Evolutionary conservation across 2,797 vertebrate genomes (phyloP), one percentile per base, ranked within the genome.

Genomic region (Myripristis jacobus): DNA sequence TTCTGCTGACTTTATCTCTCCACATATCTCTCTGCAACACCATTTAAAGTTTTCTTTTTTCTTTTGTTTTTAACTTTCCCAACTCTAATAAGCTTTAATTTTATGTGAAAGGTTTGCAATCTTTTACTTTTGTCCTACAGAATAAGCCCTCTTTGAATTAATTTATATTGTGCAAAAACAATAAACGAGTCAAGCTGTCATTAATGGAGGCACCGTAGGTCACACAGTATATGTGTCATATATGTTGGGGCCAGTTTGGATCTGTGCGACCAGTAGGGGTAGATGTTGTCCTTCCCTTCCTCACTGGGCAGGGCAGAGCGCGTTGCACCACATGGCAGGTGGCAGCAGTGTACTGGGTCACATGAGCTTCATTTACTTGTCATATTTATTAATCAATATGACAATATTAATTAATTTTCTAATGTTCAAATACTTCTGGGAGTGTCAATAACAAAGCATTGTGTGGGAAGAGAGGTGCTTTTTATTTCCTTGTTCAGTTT

Each of bases 181-280:
- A 38, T 4, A 38, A 38, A 38, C 9, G 1, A 38, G 3, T 11
- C 36, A 38, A 38, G 13, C 36, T 38, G 9, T 11, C 36, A 9
- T 38, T 38, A 3, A 38, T 11, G 36, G 13, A 38, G 41, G 41
- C 41, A 43, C 41, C 5, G 22, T 13, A 60, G 56, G 18, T 51
- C 18, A n/a, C 12, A 11, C 4, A 53, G 12, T 24, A 15, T 27
- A 10, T 18, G 18, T 22, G 36, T 61, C 29, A 62, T 44, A 15
- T 60, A 65, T 27, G 43, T n/a, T 52, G 22, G 7, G 50, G 9
- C 29, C 53, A 0, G 55, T 63, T 10, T 31, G 59, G 59, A 29
- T 65, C 59, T 36, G 2, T 52, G 51, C 74, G 65, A 53, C 87
- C 89, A 87, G 79, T 65, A 90, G 84, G 79, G 82, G 90, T 88